Conservation (phyloP, 2,113 vertebrate species). For the Pao palembangensis region DNA sequence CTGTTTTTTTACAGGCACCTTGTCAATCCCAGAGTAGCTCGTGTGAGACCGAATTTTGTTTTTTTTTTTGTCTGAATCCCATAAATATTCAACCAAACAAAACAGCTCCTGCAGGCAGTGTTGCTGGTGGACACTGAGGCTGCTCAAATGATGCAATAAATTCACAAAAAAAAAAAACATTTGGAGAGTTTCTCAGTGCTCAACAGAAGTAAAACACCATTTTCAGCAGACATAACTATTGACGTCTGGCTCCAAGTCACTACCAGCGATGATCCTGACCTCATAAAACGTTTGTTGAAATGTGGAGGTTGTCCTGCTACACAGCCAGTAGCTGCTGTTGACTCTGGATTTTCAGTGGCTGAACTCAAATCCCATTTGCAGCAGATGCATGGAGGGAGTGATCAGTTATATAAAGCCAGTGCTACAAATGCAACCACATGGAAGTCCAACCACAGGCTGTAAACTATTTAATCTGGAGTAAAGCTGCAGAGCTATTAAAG, state of each 20-base stretch:
- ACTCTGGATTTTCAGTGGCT: conserved; percentile 24
- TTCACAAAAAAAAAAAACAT: neutral
- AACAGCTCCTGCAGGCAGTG: no score
- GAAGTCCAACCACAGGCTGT: conserved; percentile 28
- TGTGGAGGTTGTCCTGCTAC: conserved; percentile 13
- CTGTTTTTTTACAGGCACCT: no score
- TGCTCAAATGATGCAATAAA: conserved; percentile 3
- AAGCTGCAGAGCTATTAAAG: conserved; percentile 22
- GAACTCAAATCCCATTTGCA: conserved; percentile 25
- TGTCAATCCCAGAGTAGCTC: no score
- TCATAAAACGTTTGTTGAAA: conserved; percentile 26
- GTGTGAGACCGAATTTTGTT: no score
- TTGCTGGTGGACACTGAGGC: no score
- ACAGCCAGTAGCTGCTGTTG: conserved; percentile 26
- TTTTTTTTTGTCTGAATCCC: no score
- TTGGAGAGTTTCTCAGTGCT: neutral
- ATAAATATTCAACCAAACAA: no score
- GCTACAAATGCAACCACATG: conserved; percentile 35
- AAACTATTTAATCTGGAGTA: conserved; percentile 31
- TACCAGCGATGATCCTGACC: conserved; percentile 11
- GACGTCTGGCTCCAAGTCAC: conserved; percentile 3
- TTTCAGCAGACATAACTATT: conserved; percentile 2
- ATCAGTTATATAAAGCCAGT: conserved; percentile 34
- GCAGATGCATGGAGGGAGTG: conserved; percentile 4
- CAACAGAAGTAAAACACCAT: neutral